Conservation (phyloP, 2,797 vertebrate genomes). For the Aselliscus stoliczkanus region DNA sequence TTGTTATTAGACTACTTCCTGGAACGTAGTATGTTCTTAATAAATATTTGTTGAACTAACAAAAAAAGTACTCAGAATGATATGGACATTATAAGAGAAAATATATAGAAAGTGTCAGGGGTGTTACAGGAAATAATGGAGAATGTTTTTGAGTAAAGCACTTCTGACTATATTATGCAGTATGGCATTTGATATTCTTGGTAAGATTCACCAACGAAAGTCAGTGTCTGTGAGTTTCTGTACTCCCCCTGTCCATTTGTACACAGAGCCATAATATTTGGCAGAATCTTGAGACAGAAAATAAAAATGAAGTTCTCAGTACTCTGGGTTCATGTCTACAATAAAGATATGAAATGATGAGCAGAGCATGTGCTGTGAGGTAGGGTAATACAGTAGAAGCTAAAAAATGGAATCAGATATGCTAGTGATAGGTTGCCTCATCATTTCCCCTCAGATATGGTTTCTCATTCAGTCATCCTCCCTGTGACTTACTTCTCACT, state of each 20-base stretch:
- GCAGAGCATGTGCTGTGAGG: not conserved
- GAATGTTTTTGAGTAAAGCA: not conserved
- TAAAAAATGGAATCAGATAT: not conserved
- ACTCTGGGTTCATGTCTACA: not conserved
- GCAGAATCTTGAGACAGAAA: not conserved
- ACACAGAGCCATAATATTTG: not conserved
- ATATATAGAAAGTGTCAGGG: not conserved
- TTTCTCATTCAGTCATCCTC: not conserved
- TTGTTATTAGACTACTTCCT: not conserved
- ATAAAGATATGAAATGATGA: not conserved
- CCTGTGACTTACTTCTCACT: not conserved
- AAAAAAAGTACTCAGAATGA: not conserved
- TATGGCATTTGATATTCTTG: not conserved
- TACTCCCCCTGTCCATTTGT: not conserved
- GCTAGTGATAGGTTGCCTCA: not conserved
- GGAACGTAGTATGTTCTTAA: not conserved
- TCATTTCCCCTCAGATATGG: not conserved
- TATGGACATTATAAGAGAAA: not conserved
- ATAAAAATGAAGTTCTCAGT: not conserved
- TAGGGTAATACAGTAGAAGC: not conserved
- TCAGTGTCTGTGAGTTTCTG: not conserved
- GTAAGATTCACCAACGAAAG: not conserved
- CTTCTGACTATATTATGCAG: not conserved
- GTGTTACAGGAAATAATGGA: not conserved
- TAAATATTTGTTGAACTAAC: not conserved